These are phyloP conservation scores for Eupithecia tripunctaria DNA, from an alignment of 2,888 invertebrate genomes.

Conservation along the genomic window DNA sequence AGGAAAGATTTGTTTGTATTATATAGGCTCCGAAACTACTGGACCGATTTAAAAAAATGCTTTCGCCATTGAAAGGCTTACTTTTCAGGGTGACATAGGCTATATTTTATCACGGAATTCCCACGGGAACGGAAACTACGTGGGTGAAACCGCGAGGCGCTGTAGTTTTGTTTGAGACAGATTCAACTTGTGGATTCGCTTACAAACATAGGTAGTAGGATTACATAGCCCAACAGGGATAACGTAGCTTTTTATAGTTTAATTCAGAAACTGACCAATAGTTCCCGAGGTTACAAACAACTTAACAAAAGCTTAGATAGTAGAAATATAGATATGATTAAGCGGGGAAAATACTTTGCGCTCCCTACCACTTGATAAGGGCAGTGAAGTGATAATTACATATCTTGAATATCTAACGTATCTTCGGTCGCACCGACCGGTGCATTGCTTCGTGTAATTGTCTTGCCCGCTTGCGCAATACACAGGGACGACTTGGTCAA, in stretches of 20 bases:
- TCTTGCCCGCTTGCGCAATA: background rate
- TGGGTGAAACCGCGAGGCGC: too few relatives aligned
- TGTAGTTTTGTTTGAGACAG: background rate
- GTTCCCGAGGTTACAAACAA: background rate
- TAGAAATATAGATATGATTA: background rate
- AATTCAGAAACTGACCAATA: background rate
- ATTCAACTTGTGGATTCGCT: background rate
- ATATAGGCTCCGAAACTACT: too few relatives aligned
- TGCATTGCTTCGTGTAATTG: background rate
- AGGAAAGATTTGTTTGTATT: too few relatives aligned
- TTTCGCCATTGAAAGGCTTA: too few relatives aligned
- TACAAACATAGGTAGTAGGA: background rate
- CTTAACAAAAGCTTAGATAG: background rate
- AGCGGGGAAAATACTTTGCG: background rate
- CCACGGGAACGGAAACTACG: too few relatives aligned
- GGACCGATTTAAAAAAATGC: too few relatives aligned
- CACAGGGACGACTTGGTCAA: background rate
- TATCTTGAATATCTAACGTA: background rate
- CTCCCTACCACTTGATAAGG: background rate
- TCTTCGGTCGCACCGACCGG: background rate
- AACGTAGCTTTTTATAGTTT: background rate
- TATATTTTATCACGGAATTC: too few relatives aligned
- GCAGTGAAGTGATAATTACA: background rate
- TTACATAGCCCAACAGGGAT: background rate
- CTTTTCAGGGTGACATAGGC: too few relatives aligned